A percentile compares a stretch with the other conserved stretches of the same genome.
phyloP scores from a whole-genome alignment of 2,797 vertebrate genomes.

The Catharus ustulatus region DNA sequence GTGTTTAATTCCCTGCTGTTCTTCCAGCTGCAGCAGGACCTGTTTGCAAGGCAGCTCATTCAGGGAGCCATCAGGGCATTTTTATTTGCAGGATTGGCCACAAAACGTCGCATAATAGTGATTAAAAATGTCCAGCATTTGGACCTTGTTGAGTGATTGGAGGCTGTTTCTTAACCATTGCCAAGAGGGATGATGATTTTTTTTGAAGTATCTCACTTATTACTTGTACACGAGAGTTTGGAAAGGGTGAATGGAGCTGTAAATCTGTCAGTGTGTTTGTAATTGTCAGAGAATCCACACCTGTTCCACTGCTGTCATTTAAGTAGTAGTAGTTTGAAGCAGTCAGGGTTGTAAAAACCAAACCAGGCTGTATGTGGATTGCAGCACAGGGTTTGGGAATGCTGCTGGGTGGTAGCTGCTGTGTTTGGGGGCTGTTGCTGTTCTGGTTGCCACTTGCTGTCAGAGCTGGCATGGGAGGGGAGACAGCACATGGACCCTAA shows the following conservation, averaged over 20 bases:
- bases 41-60: background rate
- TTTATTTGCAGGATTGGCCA: background rate
- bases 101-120: rapidly evolving
- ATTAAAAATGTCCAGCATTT: background rate
- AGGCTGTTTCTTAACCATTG: background rate
- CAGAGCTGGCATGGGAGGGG: background rate
- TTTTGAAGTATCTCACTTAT: background rate
- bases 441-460: background rate
- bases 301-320: background rate
- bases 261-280: background rate
- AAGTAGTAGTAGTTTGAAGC: background rate
- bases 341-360: background rate
- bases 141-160: background rate
- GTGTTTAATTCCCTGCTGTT: background rate
- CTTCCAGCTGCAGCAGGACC: background rate
- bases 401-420: background rate
- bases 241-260: background rate
- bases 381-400: background rate
- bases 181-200: background rate
- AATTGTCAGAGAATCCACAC: background rate
- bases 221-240: background rate
- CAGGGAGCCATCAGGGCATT: background rate
- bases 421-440: background rate
- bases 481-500: background rate
- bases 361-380: background rate